Conservation (phyloP, 2,797 vertebrate species). For the Malacoraja senta region DNA sequence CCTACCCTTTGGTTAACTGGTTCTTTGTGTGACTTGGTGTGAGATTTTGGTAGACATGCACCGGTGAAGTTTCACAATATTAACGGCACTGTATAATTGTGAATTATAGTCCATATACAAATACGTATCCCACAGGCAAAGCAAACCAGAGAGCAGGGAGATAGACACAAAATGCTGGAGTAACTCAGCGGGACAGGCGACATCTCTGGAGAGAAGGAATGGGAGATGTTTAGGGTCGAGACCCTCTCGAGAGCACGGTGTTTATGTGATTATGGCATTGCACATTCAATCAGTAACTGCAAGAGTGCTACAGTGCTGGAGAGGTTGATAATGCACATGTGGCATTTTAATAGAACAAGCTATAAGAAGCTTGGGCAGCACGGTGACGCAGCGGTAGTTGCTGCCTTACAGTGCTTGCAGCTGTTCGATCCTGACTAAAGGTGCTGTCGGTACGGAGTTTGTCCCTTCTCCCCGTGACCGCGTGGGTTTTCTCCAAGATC, state of each 20-base stretch:
- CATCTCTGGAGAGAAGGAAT: no score
- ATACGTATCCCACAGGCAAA: neutral
- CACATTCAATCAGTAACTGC: neutral
- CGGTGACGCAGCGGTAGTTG: no score
- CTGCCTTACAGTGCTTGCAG: no score
- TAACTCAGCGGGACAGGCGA: no score
- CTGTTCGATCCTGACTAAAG: no score
- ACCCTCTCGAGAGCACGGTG: neutral
- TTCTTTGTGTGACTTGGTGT: neutral
- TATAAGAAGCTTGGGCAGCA: neutral
- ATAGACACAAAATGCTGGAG: no score
- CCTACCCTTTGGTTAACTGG: neutral
- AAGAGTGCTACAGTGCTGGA: neutral
- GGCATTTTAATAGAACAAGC: neutral
- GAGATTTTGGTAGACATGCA: neutral
- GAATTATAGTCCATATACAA: neutral
- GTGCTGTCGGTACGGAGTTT: no score
- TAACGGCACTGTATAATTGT: neutral
- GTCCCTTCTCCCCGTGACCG: no score
- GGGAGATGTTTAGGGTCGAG: no score
- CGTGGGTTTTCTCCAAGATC: no score
- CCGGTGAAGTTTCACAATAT: neutral
- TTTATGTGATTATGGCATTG: neutral
- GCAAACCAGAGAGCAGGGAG: neutral
- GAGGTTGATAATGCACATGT: neutral